Percentiles rank a stretch among this genome's conserved stretches.
phyloP scores from a whole-genome alignment of 2,888 invertebrate species.

The Synergus laeviventris region DNA sequence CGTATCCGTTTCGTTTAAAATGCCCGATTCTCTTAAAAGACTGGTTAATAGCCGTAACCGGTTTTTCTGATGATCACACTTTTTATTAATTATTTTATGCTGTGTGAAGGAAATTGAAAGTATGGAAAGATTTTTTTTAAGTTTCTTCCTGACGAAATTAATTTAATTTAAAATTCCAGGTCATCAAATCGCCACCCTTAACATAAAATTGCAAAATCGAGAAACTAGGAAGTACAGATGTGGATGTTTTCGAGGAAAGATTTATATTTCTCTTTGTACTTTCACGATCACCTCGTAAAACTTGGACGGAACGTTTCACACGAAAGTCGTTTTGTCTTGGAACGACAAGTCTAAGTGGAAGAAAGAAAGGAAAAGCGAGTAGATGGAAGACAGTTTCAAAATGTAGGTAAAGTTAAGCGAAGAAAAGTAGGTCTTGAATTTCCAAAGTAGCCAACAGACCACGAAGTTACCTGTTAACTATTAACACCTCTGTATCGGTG shows the following conservation, averaged over 20 bases:
- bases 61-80: conserved; percentile 3
- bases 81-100: conserved; percentile 1
- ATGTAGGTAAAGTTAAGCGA: neutral
- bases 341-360: conserved; percentile 24
- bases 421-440: conserved; percentile 2
- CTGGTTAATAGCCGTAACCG: conserved; percentile 28
- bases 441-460: conserved; percentile 33
- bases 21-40: conserved; percentile 43
- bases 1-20: conserved; percentile 46
- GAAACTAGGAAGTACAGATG: conserved; percentile 10
- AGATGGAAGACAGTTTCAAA: neutral
- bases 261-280: conserved; percentile 35
- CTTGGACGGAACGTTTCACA: conserved; percentile 17
- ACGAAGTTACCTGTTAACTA: conserved; percentile 50
- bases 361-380: conserved; percentile 1
- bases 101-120: neutral
- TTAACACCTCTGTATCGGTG: conserved; percentile 52
- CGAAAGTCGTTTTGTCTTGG: conserved; percentile 26
- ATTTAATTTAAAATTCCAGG: too few species aligned
- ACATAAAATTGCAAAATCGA: conserved; percentile 5
- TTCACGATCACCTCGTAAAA: conserved; percentile 34
- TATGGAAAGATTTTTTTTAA: neutral
- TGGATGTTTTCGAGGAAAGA: conserved; percentile 20
- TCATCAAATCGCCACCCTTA: too few species aligned
- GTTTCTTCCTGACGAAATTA: too few species aligned